phyloP scores from a whole-genome alignment of 2,797 vertebrate genomes.

The Lemur catta region DNA sequence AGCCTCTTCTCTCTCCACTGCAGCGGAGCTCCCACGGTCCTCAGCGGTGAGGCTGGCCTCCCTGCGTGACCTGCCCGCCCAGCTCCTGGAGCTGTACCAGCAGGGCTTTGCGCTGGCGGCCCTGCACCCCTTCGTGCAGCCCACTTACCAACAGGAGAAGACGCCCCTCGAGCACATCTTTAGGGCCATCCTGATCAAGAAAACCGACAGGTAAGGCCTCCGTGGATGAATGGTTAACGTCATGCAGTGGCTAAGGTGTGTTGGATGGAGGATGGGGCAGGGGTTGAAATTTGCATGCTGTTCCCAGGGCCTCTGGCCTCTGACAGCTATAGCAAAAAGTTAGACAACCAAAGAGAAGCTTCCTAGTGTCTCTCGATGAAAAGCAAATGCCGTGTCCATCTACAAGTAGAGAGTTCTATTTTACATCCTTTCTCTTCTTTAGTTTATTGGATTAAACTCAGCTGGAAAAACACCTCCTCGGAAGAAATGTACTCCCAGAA shows the following conservation, averaged over 20 bases:
- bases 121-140: conserved; percentile 96
- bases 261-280: not conserved
- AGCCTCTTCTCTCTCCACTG: conserved; percentile 62
- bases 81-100: conserved; percentile 96
- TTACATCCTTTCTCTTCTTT: not conserved
- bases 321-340: not conserved
- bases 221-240: not conserved
- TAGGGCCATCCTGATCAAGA: conserved; percentile 94
- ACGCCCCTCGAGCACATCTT: conserved; percentile 93
- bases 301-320: not conserved
- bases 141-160: conserved; percentile 88
- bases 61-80: conserved; percentile 92
- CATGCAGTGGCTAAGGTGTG: accelerated
- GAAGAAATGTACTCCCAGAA: conserved; percentile 30
- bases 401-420: conserved; percentile 24
- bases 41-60: conserved; percentile 94
- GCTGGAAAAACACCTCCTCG: conserved; percentile 59
- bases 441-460: conserved; percentile 61
- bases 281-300: not conserved
- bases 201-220: conserved; percentile 91
- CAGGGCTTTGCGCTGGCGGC: conserved; percentile 93
- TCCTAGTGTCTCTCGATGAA: conserved; percentile 33
- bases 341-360: not conserved
- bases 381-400: conserved; percentile 46
- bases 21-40: conserved; percentile 89